A percentile compares a stretch with the other conserved stretches of the same genome.
Conservation (phyloP, 2,113 vertebrate genomes). For the Hylia prasina region DNA sequence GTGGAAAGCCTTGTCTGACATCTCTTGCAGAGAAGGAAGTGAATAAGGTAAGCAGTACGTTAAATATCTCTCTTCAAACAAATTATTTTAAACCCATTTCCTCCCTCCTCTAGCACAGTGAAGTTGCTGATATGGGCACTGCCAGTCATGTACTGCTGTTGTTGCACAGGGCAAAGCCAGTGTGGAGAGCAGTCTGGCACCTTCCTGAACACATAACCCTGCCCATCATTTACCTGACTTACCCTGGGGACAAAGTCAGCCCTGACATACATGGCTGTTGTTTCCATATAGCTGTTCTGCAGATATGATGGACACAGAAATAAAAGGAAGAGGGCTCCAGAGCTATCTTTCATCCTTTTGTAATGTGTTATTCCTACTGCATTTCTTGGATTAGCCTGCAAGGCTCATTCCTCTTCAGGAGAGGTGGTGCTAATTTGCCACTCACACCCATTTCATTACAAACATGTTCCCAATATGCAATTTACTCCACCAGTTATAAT, state of each 20-base stretch:
- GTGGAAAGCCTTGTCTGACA: neutral
- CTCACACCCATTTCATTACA: neutral
- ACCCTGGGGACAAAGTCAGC: neutral
- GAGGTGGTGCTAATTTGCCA: neutral
- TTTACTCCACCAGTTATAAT: neutral
- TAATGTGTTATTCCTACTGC: neutral
- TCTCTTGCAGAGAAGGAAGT: neutral
- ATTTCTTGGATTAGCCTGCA: neutral
- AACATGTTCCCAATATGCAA: neutral
- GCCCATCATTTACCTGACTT: neutral
- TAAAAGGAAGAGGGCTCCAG: neutral
- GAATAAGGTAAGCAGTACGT: neutral
- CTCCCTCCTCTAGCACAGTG: neutral
- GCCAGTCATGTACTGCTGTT: neutral
- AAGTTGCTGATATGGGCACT: neutral
- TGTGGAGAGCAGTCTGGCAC: neutral
- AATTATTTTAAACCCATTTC: neutral
- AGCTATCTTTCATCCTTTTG: neutral
- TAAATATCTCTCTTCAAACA: neutral
- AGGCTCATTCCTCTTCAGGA: neutral
- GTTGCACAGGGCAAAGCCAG: neutral
- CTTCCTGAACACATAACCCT: neutral
- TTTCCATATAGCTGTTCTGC: neutral
- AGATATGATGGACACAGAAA: neutral
- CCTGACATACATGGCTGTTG: neutral